Conservation (phyloP, 2,888 invertebrate species). For the Byasa hedistus region DNA sequence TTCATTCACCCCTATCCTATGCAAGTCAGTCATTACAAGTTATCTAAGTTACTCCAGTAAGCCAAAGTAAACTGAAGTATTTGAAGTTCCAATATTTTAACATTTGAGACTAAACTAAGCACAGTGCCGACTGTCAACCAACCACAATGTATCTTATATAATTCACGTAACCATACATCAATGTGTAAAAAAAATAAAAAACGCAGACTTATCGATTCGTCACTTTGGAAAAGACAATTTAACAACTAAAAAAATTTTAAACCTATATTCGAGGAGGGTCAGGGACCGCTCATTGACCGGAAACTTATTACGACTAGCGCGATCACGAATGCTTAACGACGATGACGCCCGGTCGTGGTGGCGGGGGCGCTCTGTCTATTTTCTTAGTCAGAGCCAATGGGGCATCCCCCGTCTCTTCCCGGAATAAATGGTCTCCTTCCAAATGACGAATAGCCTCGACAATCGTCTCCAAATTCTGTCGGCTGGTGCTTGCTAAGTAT, state of each 20-base stretch:
- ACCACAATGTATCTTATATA: constrained; percentile 55
- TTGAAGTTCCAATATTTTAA: constrained; percentile 54
- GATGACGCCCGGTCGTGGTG: constrained; percentile 93
- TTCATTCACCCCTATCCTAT: constrained; percentile 56
- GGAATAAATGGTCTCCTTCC: constrained; percentile 96
- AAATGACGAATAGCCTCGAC: constrained; percentile 98
- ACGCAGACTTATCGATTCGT: constrained; percentile 77
- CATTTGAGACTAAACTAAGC: constrained; percentile 76
- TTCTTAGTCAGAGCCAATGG: constrained; percentile 82
- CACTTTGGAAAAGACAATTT: constrained; percentile 76
- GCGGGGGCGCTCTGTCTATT: constrained; percentile 72
- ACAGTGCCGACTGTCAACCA: constrained; percentile 62
- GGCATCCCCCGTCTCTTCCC: constrained; percentile 83
- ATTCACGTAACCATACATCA: constrained; percentile 55
- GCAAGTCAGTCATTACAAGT: constrained; percentile 67
- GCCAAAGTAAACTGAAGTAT: constrained; percentile 54
- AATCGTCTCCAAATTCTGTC: constrained; percentile 98
- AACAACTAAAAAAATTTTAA: constrained; percentile 66
- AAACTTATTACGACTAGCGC: constrained; percentile 56
- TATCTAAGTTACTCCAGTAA: constrained; percentile 51
- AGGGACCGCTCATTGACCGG: constrained; percentile 59
- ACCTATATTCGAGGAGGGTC: constrained; percentile 77
- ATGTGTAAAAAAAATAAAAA: constrained; percentile 62
- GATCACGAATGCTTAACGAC: constrained; percentile 93
- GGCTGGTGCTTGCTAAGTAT: constrained; percentile 83